Evolutionary conservation across 1,140 invertebrate genomes (phyloP), one percentile per base, ranked within the genome.

Genomic region (Drosophila oshimai): DNA sequence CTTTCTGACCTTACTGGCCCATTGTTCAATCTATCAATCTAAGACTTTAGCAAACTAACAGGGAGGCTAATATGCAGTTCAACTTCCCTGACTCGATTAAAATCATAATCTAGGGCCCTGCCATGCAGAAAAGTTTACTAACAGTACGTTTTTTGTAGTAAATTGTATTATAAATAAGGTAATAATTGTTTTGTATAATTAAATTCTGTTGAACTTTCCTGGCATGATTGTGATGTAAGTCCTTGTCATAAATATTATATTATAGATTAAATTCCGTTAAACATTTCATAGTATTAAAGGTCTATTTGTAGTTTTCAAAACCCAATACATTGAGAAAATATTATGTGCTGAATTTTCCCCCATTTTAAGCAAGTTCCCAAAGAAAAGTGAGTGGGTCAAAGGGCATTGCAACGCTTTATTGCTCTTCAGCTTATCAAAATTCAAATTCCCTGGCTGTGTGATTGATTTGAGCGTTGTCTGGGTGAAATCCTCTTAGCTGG

Each of bases 11-110:
- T n/a, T n/a, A n/a, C n/a, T n/a, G n/a, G n/a, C n/a, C n/a, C 62
- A 57, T 70, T 70, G 61, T 64, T 36, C 42, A 46, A 64, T 62
- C 61, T 29, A 62, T 64, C 61, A 62, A 62, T 62, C 55, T 26
- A 31, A 26, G 36, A 58, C 12, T 36, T 61, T 12, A 6, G 12
- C 50, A 37, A 60, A 29, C 51, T 46, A 18, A 26, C 22, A 17
- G 50, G 36, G 6, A 13, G 49, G 34, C 49, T 26, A 41, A 57
- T 57, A 51, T 49, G 26, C 15, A 31, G 42, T 3, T 4, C 17
- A 47, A 31, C 42, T 49, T 49, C 6, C 4, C 12, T 6, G 3
- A 46, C 26, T 17, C 18, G 46, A 57, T 53, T 51, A 51, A 39
- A 15, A 12, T 49, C 20, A 51, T 50, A 15, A 12, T 49, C 20